Conservation (phyloP, 1,140 invertebrate genomes). For the Apis florea region DNA sequence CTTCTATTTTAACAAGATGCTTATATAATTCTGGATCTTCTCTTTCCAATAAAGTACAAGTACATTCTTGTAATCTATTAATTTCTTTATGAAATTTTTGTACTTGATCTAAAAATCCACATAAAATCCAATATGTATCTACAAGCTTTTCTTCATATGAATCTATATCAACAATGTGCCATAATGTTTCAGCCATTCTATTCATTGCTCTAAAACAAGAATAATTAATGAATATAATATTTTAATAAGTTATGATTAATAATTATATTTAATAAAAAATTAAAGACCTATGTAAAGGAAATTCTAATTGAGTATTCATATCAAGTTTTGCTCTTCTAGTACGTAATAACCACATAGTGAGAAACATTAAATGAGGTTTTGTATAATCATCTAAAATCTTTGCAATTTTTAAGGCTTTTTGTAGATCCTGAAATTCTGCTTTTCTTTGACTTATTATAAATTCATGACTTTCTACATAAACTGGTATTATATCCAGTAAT, state of each 20-base stretch:
- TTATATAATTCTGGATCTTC: constrained; percentile 86
- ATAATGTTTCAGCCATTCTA: constrained; percentile 85
- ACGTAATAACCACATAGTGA: constrained; percentile 90
- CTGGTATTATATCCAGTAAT: constrained; percentile 86
- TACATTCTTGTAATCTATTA: constrained; percentile 84
- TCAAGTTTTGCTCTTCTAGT: constrained; percentile 84
- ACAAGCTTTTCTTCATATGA: constrained; percentile 76
- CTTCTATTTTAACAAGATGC: constrained; percentile 82
- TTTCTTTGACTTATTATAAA: constrained; percentile 87
- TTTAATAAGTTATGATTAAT: neutral
- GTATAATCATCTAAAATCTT: constrained; percentile 81
- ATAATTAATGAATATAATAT: constrained; percentile 17
- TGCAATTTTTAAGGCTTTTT: constrained; percentile 85
- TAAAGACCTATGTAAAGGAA: constrained; percentile 73
- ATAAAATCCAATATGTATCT: constrained; percentile 90
- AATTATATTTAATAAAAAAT: constrained; percentile 6
- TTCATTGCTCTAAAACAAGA: constrained; percentile 81
- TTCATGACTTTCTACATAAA: constrained; percentile 86
- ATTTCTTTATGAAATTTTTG: constrained; percentile 84
- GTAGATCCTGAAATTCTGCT: constrained; percentile 88
- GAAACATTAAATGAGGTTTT: constrained; percentile 83
- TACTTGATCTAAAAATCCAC: constrained; percentile 86
- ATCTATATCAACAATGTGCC: constrained; percentile 86
- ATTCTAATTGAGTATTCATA: constrained; percentile 79
- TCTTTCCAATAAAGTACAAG: constrained; percentile 85